Evolutionary conservation across 2,113 vertebrate species (phyloP).

Genomic region (Siphamia tubifer): DNA sequence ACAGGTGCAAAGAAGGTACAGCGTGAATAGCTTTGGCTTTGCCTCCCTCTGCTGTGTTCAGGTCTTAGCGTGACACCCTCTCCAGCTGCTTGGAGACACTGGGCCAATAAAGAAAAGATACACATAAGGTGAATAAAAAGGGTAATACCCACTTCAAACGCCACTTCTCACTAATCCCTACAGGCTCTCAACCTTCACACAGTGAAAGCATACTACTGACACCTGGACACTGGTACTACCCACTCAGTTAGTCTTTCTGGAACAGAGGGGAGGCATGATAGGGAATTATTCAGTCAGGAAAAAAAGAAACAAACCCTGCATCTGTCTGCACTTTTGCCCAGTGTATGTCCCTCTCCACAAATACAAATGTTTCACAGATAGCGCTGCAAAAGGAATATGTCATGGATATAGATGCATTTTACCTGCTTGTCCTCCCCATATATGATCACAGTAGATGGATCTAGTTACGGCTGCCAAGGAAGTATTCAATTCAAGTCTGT

Average conservation of each 20-base stretch:
- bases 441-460: too few relatives aligned
- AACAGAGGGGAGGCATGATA: slow-evolving; percentile 22
- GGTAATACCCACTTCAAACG: slow-evolving; percentile 65
- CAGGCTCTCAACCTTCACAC: slow-evolving; percentile 55
- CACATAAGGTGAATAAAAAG: slow-evolving; percentile 53
- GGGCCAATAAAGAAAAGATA: slow-evolving; percentile 48
- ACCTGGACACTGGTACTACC: slow-evolving; percentile 40
- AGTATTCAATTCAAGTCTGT: too few relatives aligned
- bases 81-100: slow-evolving; percentile 8
- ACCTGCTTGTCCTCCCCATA: too few relatives aligned
- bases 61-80: not conserved
- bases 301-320: not conserved
- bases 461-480: too few relatives aligned
- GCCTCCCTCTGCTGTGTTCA: not conserved
- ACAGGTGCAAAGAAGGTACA: not conserved
- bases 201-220: slow-evolving; percentile 35
- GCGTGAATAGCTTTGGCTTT: not conserved
- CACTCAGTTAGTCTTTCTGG: slow-evolving; percentile 34
- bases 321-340: slow-evolving; percentile 8
- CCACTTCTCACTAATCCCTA: slow-evolving; percentile 58
- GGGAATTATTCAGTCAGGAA: slow-evolving; percentile 26
- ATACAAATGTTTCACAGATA: not conserved
- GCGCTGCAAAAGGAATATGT: too few relatives aligned
- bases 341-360: not conserved
- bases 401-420: too few relatives aligned